These are phyloP conservation scores for Pterophyllum scalare DNA, from an alignment of 2,113 vertebrate species.

Conservation along the genomic window DNA sequence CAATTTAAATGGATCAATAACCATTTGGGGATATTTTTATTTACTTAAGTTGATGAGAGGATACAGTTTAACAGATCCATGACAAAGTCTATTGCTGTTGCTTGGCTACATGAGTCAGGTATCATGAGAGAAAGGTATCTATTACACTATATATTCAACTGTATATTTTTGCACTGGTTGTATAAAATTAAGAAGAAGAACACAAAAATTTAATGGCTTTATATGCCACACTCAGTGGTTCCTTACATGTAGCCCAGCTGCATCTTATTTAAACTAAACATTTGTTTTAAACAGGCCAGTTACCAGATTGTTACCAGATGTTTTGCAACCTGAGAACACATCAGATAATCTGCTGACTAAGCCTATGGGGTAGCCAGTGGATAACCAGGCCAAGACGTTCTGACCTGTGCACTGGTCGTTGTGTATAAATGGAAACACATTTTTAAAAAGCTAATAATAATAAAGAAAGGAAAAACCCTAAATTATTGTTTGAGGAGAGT, in stretches of 20 bases:
- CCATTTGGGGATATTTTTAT: constrained; percentile 49
- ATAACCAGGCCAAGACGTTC: background rate
- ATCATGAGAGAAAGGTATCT: background rate
- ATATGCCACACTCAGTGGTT: too few species aligned
- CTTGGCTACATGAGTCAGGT: constrained; percentile 21
- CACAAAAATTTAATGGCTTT: too few species aligned
- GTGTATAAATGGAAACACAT: background rate
- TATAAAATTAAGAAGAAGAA: background rate
- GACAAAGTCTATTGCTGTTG: background rate
- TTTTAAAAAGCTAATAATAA: background rate
- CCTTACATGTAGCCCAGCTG: background rate
- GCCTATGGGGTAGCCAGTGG: background rate
- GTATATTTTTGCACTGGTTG: background rate
- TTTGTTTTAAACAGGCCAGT: background rate
- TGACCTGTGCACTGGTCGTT: background rate
- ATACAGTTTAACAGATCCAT: constrained; percentile 31
- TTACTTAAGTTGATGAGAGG: constrained; percentile 35
- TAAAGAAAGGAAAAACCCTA: background rate
- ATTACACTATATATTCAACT: background rate
- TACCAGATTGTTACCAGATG: background rate
- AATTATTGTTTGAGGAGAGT: background rate
- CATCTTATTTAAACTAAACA: background rate
- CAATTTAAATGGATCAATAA: constrained; percentile 41
- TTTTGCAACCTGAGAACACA: background rate
- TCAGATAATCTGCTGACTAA: background rate